phyloP scores from a whole-genome alignment of 2,888 invertebrate genomes.

The Maniola hyperantus region DNA sequence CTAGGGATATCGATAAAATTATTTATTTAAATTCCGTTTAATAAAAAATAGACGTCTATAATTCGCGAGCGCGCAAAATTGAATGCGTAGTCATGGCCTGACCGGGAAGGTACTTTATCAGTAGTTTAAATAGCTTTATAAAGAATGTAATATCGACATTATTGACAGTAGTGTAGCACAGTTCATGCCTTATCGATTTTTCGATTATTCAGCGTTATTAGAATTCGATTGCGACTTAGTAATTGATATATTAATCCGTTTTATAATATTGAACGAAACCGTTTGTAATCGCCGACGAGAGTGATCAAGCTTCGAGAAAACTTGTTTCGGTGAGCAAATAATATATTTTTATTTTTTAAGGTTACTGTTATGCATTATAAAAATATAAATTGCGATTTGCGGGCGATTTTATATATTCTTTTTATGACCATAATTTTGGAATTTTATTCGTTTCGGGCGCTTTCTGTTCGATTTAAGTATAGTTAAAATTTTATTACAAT shows the following conservation, averaged over 20 bases:
- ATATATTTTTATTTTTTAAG: conserved; percentile 10
- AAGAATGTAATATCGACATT: conserved; percentile 50
- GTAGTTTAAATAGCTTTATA: conserved; percentile 38
- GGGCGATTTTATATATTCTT: conserved; percentile 10
- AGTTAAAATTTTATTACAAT: conserved; percentile 2
- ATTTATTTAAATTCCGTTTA: conserved; percentile 5
- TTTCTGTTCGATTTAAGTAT: background rate
- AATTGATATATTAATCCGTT: background rate
- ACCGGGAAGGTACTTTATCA: conserved; percentile 49
- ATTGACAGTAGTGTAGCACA: conserved; percentile 41
- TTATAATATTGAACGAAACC: background rate
- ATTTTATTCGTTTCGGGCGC: conserved; percentile 6
- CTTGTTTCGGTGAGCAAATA: background rate
- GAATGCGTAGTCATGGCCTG: conserved; percentile 47
- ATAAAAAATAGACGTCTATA: conserved; percentile 44
- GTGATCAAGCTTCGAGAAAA: background rate
- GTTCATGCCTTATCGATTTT: conserved; percentile 49
- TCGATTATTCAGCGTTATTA: conserved; percentile 39
- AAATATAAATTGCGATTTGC: conserved; percentile 3
- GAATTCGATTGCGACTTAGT: conserved; percentile 22
- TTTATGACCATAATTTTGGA: conserved; percentile 1
- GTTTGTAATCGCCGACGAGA: background rate
- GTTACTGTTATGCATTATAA: conserved; percentile 11
- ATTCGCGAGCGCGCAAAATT: conserved; percentile 47
- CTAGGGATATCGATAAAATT: conserved; percentile 44